Conservation (phyloP, 2,888 invertebrate genomes). For the Drosophila tanythrix region DNA sequence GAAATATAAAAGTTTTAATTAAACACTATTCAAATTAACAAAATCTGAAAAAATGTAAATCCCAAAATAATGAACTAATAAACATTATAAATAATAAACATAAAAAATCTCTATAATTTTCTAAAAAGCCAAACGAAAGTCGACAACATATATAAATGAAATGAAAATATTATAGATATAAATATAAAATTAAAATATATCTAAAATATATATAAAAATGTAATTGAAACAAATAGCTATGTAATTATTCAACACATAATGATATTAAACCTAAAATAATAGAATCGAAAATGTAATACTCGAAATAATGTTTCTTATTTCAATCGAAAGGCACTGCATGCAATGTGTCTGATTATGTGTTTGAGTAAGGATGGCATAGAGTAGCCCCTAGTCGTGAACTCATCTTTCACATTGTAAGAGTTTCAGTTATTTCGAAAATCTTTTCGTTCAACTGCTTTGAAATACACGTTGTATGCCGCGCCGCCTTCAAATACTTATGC, state of each 20-base stretch:
- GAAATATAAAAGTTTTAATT: neutral
- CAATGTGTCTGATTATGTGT: too few species aligned
- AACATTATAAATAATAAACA: neutral
- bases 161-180: neutral
- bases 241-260: slow-evolving; percentile 5
- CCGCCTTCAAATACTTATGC: neutral
- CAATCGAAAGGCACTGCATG: neutral
- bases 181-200: neutral
- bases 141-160: neutral
- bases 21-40: slow-evolving; percentile 1
- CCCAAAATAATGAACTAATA: neutral
- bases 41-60: neutral
- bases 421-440: neutral
- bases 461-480: neutral
- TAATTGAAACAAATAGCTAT: neutral
- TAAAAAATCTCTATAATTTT: neutral
- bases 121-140: neutral
- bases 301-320: neutral
- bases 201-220: neutral
- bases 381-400: neutral
- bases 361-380: neutral
- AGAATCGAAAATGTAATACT: neutral
- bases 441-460: neutral
- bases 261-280: neutral
- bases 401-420: neutral